Base-by-base conservation (phyloP, 2,888 invertebrate genomes). In the Poecilobothrus nobilitatus region DNA sequence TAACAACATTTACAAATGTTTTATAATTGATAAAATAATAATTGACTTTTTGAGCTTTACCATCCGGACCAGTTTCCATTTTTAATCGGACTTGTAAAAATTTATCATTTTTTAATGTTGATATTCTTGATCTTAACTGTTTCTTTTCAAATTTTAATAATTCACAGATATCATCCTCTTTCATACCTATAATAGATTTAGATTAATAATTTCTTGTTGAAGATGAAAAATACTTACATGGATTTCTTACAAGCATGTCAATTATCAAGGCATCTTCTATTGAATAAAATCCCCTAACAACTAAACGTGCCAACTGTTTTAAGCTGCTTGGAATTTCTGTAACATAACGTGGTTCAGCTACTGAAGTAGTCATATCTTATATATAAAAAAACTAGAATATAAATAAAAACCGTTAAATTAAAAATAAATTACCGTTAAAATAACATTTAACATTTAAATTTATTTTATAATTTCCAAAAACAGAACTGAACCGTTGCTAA, bases 11-110 rank as follows among this genome's bases (percentile, higher is more conserved):
- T 6, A 97, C 97, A 82, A 97, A 97, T 62, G 91, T 92, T 84
- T 95, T 95, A 82, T 97, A 97, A 82, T 97, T 97, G 75, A 97
- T 97, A 78, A 95, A 97, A 82, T 97, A 97, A 81, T 96, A 97
- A 82, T 96, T 97, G 22, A 96, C 95, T 84, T 95, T 93, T 77
- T 94, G 95, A 44, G 95, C 94, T 84, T 95, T 95, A 6, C 95
- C 95, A 82, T 97, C 97, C 0, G 89, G 86, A 61, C 87, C 95
- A 68, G 97, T 97, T 84, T 97, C 97, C 92, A 97, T 95, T 84
- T 93, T 89, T 75, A 97, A 84, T 75, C 94, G 87, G 44, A 93
- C 91, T 86, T 94, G 94, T 72, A 95, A 90, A 77, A 97, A 95
- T 84, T 96, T 95, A 79, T 97, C 97, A 78, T 89, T 94, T 80